A percentile compares a stretch with the other conserved stretches of the same genome.
Conservation (phyloP, 2,113 vertebrate species). For the pig (Sus scrofa) region DNA sequence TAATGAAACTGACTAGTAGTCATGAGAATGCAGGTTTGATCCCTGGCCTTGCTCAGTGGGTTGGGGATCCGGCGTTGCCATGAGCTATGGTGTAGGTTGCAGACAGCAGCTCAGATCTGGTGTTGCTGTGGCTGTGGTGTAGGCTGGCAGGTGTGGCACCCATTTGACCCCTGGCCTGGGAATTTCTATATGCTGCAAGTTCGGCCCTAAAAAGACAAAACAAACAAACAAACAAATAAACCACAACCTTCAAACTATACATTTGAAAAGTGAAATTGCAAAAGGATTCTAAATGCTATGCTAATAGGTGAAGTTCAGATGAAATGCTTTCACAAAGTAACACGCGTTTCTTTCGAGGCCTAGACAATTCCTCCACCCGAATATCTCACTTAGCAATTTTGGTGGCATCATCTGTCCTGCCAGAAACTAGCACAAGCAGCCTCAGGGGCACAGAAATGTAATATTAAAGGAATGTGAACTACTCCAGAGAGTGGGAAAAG, state of each 20-base stretch:
- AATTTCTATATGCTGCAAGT: too few species aligned
- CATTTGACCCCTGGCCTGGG: too few species aligned
- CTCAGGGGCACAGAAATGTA: neutral
- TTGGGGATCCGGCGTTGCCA: too few species aligned
- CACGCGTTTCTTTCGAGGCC: neutral
- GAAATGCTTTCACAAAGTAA: neutral
- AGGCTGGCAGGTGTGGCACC: too few species aligned
- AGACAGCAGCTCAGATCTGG: too few species aligned
- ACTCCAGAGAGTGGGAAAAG: neutral
- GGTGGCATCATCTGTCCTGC: conserved; percentile 20
- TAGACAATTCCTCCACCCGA: conserved; percentile 12
- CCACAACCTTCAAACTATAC: neutral
- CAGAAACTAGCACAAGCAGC: conserved; percentile 16
- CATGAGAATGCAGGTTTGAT: too few species aligned
- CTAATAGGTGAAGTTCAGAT: neutral
- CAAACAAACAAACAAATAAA: too few species aligned
- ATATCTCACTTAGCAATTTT: neutral
- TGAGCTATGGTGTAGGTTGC: too few species aligned
- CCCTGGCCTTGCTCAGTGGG: too few species aligned
- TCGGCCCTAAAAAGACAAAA: too few species aligned
- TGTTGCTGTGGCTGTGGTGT: too few species aligned
- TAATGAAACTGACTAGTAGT: too few species aligned
- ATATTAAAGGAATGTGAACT: neutral
- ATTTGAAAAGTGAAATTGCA: neutral
- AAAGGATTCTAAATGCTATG: neutral